Conservation (phyloP, 2,888 invertebrate species). For the Netelia fuscicornis region DNA sequence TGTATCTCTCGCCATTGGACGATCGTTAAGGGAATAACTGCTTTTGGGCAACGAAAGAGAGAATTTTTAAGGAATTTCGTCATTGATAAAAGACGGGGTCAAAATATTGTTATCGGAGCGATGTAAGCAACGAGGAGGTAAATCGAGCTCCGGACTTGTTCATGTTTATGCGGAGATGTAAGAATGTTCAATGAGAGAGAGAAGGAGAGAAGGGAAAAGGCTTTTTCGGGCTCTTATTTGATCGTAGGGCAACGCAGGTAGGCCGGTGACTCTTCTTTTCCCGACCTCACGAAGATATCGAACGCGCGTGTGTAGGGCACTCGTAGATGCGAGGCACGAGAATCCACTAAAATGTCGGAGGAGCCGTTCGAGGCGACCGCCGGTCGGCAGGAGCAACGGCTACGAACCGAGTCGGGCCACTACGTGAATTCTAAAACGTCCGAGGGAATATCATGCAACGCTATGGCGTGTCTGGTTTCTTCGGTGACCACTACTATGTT, state of each 20-base stretch:
- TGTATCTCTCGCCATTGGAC: conserved; percentile 21
- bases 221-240: conserved; percentile 38
- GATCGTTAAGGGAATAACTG: conserved; percentile 44
- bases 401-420: conserved; percentile 65
- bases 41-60: conserved; percentile 11
- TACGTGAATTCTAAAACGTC: conserved; percentile 82
- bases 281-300: conserved; percentile 52
- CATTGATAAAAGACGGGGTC: too few species aligned
- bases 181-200: too few species aligned
- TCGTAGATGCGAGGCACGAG: conserved; percentile 81
- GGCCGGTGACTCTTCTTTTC: conserved; percentile 60
- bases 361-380: conserved; percentile 66
- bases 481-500: conserved; percentile 37
- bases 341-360: conserved; percentile 78
- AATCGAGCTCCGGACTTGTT: too few species aligned
- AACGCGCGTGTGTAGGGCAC: conserved; percentile 10
- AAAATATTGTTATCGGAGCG: too few species aligned
- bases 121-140: too few species aligned
- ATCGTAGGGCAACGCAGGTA: conserved; percentile 22
- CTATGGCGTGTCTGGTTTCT: conserved; percentile 53
- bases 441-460: conserved; percentile 68
- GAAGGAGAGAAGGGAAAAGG: not conserved
- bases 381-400: conserved; percentile 64
- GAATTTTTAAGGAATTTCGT: not conserved
- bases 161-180: too few species aligned